Evolutionary conservation across 2,888 invertebrate species (phyloP).

Genomic region (Blastobasis lacticolella): DNA sequence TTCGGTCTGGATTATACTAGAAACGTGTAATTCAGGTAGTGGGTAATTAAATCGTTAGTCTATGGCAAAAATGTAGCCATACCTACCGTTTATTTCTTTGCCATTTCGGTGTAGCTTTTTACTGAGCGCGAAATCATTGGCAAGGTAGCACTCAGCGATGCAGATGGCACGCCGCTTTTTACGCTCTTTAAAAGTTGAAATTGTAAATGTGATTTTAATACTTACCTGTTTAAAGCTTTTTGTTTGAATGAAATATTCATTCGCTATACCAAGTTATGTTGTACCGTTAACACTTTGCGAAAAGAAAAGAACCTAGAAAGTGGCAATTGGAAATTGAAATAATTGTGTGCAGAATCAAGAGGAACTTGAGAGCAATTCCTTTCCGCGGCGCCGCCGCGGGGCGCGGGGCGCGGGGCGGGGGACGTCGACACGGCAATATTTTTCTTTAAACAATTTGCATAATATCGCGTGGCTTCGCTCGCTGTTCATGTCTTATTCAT

Average conservation of each 20-base stretch:
- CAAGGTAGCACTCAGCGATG: too few species aligned
- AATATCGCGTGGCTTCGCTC: slow-evolving; percentile 15
- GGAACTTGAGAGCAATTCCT: too few species aligned
- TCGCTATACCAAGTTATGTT: not conserved
- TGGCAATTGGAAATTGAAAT: not conserved
- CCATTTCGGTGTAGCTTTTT: not conserved
- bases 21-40: not conserved
- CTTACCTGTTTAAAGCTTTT: too few species aligned
- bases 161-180: too few species aligned
- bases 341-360: too few species aligned
- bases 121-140: not conserved
- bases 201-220: too few species aligned
- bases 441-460: slow-evolving; percentile 20
- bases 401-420: not conserved
- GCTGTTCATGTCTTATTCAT: slow-evolving; percentile 18
- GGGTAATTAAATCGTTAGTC: not conserved
- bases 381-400: not conserved
- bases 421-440: slow-evolving; percentile 8
- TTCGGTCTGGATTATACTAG: not conserved
- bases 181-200: too few species aligned
- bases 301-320: not conserved
- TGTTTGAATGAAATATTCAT: not conserved
- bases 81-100: not conserved
- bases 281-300: not conserved
- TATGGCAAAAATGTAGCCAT: not conserved